Evolutionary conservation across 2,888 invertebrate genomes (phyloP).

Genomic region (Chloromyia formosa): DNA sequence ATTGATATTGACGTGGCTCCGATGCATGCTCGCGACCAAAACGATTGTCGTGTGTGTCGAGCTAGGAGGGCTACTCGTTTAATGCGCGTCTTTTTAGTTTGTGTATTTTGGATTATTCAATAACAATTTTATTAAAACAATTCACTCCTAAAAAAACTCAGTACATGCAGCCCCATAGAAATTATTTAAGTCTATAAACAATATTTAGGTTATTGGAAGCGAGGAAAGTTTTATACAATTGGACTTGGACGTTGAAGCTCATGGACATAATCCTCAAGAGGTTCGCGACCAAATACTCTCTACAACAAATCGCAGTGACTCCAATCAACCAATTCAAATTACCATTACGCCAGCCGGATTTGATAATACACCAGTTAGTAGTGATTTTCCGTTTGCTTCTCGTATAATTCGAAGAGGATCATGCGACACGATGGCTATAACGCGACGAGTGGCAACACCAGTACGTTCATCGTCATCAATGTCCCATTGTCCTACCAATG

Average conservation of each 20-base stretch:
- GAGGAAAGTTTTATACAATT: constrained; percentile 85
- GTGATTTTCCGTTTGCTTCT: neutral
- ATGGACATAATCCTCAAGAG: constrained; percentile 47
- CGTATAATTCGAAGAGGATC: constrained; percentile 40
- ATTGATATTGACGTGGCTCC: no score
- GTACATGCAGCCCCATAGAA: no score
- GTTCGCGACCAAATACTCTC: constrained; percentile 58
- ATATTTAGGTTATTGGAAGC: constrained; percentile 77
- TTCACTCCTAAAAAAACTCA: no score
- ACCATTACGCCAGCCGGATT: constrained; percentile 44
- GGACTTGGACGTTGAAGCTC: constrained; percentile 69
- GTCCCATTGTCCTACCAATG: constrained; percentile 58
- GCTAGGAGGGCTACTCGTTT: no score
- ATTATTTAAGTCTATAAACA: no score
- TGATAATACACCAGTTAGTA: constrained; percentile 34
- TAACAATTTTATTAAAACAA: no score
- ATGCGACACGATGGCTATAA: constrained; percentile 41
- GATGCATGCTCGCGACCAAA: no score
- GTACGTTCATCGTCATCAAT: constrained; percentile 61
- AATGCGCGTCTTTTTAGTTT: no score
- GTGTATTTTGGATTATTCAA: no score
- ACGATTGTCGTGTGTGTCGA: no score
- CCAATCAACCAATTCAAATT: constrained; percentile 11
- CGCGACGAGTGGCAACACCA: constrained; percentile 51
- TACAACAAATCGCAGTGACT: constrained; percentile 54